Percentiles rank a stretch among this genome's conserved stretches.
phyloP scores from a whole-genome alignment of 2,797 vertebrate species.

The Danio jaintianensis region DNA sequence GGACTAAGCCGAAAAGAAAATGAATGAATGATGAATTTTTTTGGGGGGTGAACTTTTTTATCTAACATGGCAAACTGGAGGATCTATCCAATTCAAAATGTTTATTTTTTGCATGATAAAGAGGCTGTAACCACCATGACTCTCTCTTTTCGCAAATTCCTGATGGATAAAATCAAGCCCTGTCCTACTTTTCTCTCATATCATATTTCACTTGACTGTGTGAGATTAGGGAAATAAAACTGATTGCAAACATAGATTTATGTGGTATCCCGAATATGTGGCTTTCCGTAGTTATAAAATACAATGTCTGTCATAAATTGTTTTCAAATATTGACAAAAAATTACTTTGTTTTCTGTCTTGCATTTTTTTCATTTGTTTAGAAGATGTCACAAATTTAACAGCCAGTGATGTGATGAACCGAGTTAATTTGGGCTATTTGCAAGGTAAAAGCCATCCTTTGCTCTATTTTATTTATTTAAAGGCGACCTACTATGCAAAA shows the following conservation, averaged over 20 bases:
- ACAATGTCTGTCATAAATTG: neutral
- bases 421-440: slow-evolving; percentile 97
- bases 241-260: neutral
- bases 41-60: too few species aligned
- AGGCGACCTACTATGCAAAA: too few species aligned
- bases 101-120: neutral
- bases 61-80: neutral
- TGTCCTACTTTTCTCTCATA: neutral
- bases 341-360: slow-evolving; percentile 62
- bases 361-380: slow-evolving; percentile 66
- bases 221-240: neutral
- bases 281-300: neutral
- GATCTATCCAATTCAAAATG: neutral
- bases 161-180: neutral
- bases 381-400: slow-evolving; percentile 96
- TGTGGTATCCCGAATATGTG: neutral
- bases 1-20: too few species aligned
- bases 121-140: neutral
- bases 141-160: neutral
- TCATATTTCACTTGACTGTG: neutral
- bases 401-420: slow-evolving; percentile 98
- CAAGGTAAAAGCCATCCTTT: slow-evolving; percentile 82
- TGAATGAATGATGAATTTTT: too few species aligned
- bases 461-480: neutral
- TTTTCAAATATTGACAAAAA: neutral